Percentiles rank a stretch among this genome's conserved stretches.
Conservation (phyloP, 2,113 vertebrate genomes). For the Neotragus moschatus region DNA sequence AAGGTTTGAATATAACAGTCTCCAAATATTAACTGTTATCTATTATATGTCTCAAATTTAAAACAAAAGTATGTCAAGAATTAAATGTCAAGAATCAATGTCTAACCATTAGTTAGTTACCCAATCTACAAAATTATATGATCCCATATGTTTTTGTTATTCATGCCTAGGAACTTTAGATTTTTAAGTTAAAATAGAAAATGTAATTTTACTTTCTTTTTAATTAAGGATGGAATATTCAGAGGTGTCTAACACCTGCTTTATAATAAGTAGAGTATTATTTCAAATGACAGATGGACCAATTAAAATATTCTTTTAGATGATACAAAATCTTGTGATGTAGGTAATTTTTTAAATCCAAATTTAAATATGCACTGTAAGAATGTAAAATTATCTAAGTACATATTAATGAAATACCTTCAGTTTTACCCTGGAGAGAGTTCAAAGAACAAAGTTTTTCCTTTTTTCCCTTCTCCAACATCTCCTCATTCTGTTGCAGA, state of each 20-base stretch:
- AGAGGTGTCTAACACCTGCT: constrained; percentile 60
- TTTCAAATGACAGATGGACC: constrained; percentile 66
- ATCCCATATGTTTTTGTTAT: constrained; percentile 5
- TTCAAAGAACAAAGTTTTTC: not conserved
- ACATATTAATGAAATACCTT: constrained; percentile 17
- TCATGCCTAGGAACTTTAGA: not conserved
- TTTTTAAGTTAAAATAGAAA: constrained; percentile 51
- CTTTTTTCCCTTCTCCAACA: not conserved
- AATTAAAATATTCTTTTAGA: constrained; percentile 73
- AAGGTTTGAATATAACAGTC: not conserved
- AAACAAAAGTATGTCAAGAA: not conserved
- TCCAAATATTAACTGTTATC: not conserved
- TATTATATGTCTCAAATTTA: not conserved
- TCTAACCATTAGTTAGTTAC: not conserved
- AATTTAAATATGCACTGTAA: constrained; percentile 33
- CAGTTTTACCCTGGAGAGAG: not conserved
- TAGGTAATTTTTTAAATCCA: not conserved
- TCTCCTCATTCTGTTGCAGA: not conserved
- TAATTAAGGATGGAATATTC: constrained; percentile 59
- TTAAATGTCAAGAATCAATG: not conserved
- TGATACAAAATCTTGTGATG: constrained; percentile 51
- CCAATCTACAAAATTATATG: not conserved
- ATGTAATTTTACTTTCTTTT: constrained; percentile 34
- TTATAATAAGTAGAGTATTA: constrained; percentile 58
- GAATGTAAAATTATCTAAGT: constrained; percentile 41